Percentiles rank a stretch among this genome's conserved stretches.
Evolutionary conservation across 2,797 vertebrate genomes (phyloP).

Genomic region (Apogon talboti): DNA sequence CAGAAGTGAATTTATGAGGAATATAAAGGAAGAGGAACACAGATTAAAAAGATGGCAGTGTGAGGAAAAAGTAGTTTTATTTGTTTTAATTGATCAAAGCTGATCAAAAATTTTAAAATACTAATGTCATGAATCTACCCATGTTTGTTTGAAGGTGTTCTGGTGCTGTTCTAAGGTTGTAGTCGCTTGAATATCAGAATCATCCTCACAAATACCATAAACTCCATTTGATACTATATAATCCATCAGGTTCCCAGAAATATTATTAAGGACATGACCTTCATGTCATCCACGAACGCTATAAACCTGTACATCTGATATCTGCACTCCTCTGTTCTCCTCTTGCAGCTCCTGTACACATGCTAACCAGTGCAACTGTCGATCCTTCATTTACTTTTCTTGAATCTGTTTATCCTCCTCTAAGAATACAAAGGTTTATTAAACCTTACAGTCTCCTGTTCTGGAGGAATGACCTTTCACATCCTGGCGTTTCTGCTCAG

Average conservation of each 20-base stretch:
- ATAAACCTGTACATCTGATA: too few relatives aligned
- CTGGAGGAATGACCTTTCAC: conserved; percentile 33
- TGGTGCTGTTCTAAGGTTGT: too few relatives aligned
- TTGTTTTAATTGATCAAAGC: neutral
- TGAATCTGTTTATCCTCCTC: conserved; percentile 26
- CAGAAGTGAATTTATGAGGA: neutral
- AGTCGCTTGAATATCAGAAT: too few relatives aligned
- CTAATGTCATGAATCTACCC: too few relatives aligned
- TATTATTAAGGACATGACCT: too few relatives aligned
- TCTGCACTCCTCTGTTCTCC: neutral
- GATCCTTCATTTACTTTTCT: conserved; percentile 30
- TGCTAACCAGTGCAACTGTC: conserved; percentile 8
- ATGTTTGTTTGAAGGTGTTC: too few relatives aligned
- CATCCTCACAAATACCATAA: too few relatives aligned
- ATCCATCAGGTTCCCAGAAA: too few relatives aligned
- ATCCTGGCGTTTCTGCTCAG: conserved; percentile 50
- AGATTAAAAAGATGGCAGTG: neutral
- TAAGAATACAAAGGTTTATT: conserved; percentile 43
- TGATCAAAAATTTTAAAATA: too few relatives aligned
- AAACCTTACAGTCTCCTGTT: conserved; percentile 22
- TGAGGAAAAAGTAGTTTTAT: neutral
- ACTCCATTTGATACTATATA: too few relatives aligned
- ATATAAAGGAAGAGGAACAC: neutral
- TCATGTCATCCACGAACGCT: too few relatives aligned
- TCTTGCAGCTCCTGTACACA: neutral